phyloP scores from a whole-genome alignment of 2,888 invertebrate genomes.

The Neria commutata region DNA sequence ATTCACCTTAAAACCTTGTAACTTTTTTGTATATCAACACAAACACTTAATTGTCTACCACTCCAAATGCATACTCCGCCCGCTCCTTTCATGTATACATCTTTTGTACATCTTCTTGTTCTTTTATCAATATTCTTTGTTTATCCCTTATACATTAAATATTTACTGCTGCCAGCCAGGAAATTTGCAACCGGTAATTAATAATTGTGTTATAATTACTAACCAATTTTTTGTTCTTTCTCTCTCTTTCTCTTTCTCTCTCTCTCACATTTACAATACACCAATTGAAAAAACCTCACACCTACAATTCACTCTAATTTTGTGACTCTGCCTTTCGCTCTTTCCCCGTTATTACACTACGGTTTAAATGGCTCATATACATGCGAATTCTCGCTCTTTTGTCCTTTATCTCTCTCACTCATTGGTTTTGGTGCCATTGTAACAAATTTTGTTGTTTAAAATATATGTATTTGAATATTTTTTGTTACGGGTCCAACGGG shows the following conservation, averaged over 20 bases:
- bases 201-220: conserved; percentile 51
- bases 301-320: conserved; percentile 26
- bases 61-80: no score
- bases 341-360: no score
- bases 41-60: no score
- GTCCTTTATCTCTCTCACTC: background rate
- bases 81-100: conserved; percentile 3
- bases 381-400: conserved; percentile 17
- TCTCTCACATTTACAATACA: conserved; percentile 18
- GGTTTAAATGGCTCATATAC: conserved; percentile 22
- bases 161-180: conserved; percentile 51
- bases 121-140: conserved; percentile 20
- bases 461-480: conserved; percentile 22
- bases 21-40: no score
- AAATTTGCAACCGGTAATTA: conserved; percentile 60
- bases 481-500: conserved; percentile 30
- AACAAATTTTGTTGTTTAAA: conserved; percentile 10
- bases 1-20: no score
- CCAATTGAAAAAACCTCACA: conserved; percentile 4
- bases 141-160: conserved; percentile 12
- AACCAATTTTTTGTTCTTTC: conserved; percentile 45
- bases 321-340: no score
- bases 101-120: conserved; percentile 20
- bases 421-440: conserved; percentile 7
- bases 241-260: conserved; percentile 41